Evolutionary conservation across 2,113 vertebrate species (phyloP), one percentile per base, ranked within the genome.

Genomic region (Anhinga anhinga): DNA sequence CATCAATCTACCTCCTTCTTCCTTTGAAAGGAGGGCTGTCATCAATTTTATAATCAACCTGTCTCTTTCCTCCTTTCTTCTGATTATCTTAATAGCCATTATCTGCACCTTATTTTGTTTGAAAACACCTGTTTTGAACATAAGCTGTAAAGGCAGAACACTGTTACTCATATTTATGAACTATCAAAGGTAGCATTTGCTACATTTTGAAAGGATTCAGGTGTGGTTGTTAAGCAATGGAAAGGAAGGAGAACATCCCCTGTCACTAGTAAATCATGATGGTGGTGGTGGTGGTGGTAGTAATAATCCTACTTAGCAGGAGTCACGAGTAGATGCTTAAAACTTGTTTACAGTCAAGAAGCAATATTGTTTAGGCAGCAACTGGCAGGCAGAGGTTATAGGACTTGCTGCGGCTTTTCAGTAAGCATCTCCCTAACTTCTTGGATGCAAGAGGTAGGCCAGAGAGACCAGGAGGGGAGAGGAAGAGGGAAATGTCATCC

Each of bases 281-380:
- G 91, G 82, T 97, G 58, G 8, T n/a, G 7, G 25, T 78, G 44
- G 23, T 87, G 70, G 20, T 84, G 58, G 82, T 94, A 94, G 96
- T 95, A 97, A 95, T 92, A 92, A 77, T 93, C 79, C 92, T 93
- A 13, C 96, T 82, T 85, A 88, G 87, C 93, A 94, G 90, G 49
- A 98, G 83, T 98, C 97, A 98, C 71, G 61, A 58, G 88, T 32
- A 91, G 52, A 62, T 94, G 89, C 83, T 94, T 72, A 72, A 93
- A 91, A 91, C 69, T 95, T 97, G 87, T 97, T 93, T 72, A 96
- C 85, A 96, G 49, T 71, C 94, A 92, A 27, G 42, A 82, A 95
- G 52, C 92, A 96, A 50, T 82, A 91, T 84, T 95, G 81, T 97
- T 98, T 94, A 78, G 94, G 89, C 88, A 98, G 81, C 66, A 95